Conservation (phyloP, 2,113 vertebrate species). For the Chionis minor region DNA sequence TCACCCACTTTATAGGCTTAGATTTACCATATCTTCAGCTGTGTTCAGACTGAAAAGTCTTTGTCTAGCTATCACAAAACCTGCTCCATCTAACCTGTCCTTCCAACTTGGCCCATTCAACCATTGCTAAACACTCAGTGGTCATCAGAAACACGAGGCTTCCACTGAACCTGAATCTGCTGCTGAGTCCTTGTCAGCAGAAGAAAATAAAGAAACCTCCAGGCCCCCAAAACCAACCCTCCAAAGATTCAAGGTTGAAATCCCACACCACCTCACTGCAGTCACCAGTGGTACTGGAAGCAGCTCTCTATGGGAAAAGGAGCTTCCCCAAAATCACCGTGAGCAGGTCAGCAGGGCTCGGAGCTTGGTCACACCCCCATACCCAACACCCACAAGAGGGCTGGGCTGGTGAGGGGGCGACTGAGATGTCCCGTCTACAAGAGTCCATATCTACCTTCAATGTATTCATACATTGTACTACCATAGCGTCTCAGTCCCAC, state of each 20-base stretch:
- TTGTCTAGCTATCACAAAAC: not conserved
- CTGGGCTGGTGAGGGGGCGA: not conserved
- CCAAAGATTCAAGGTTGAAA: not conserved
- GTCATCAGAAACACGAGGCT: not conserved
- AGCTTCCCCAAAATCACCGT: not conserved
- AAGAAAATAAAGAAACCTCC: not conserved
- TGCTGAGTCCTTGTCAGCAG: not conserved
- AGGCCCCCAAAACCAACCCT: accelerated
- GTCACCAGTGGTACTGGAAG: not conserved
- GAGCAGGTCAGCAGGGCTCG: not conserved
- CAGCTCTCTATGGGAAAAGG: not conserved
- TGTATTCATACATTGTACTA: not conserved
- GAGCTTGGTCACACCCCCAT: not conserved
- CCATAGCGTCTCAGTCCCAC: not conserved
- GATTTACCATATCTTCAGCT: not conserved
- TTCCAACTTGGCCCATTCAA: not conserved
- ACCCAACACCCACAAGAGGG: not conserved
- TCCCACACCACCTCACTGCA: not conserved
- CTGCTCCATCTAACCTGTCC: not conserved
- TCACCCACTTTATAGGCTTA: not conserved
- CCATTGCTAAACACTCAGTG: not conserved
- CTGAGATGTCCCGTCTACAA: not conserved
- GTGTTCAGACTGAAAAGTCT: not conserved
- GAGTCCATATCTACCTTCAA: not conserved
- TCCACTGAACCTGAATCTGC: not conserved